A percentile compares a stretch with the other conserved stretches of the same genome.
Evolutionary conservation across 2,797 vertebrate genomes (phyloP).

Genomic region (Liasis olivaceus): DNA sequence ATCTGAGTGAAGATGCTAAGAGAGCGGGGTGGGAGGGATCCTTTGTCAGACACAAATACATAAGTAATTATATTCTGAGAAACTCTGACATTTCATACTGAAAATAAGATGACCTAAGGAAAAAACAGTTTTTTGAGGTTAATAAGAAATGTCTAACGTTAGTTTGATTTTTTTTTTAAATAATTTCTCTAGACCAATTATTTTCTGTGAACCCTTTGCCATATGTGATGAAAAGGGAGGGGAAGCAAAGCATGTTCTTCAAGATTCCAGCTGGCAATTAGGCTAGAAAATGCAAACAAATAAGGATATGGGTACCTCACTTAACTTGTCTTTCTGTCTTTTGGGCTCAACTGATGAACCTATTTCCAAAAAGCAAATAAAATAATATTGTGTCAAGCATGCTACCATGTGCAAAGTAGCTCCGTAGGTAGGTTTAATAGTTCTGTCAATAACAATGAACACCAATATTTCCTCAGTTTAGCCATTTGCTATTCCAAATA

Average conservation of each 20-base stretch:
- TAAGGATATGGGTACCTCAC: not conserved
- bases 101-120: conserved; percentile 46
- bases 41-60: not conserved
- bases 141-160: conserved; percentile 54
- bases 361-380: not conserved
- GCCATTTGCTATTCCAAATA: not conserved
- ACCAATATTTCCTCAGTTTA: not conserved
- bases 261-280: not conserved
- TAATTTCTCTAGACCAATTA: conserved; percentile 49
- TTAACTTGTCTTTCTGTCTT: not conserved
- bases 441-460: not conserved
- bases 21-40: not conserved
- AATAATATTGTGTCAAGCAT: not conserved
- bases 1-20: not conserved
- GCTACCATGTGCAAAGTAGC: not conserved
- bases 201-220: conserved; percentile 28
- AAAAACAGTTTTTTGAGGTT: conserved; percentile 54
- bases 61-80: conserved; percentile 45
- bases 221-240: not conserved
- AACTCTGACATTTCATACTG: conserved; percentile 55
- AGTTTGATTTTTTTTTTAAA: conserved; percentile 45
- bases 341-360: not conserved
- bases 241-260: not conserved
- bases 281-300: not conserved
- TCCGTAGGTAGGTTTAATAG: not conserved